Evolutionary conservation across 2,113 vertebrate genomes (phyloP), one percentile per base, ranked within the genome.

Genomic region (Paraplagusia blochii): DNA sequence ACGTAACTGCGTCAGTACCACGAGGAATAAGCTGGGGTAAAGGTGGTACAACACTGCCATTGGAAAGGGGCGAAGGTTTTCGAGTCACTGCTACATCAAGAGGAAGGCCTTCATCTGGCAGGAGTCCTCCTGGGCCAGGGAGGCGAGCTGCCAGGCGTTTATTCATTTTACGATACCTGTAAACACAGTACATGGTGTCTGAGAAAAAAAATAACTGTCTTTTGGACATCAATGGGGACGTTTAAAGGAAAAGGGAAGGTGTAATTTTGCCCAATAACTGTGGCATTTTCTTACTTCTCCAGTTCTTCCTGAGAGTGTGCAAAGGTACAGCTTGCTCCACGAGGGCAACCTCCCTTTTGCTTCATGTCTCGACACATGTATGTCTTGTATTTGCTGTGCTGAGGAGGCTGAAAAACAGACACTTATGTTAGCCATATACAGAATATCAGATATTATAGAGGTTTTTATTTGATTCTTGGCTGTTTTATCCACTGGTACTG

Each of bases 311-410:
- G 97, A 36, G 97, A 97, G 77, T 99, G 97, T 77, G 95, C 95
- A 58, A 99, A 98, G 51, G 96, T 98, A 74, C 97, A 99, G 91
- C 95, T 98, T 79, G 95, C 94, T 47, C 97, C 97, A 6, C 97
- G 92, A 52, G 97, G 97, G 82, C 96, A 99, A 34, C 96, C 96
- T 72, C 97, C 96, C 80, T 97, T 95, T 84, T 98, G 96, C 77
- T 98, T 98, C 95, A 99, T 97, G 83, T 99, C 97, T 47, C 97
- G 90, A 79, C 97, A 99, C 97, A 99, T 98, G 72, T 98, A 98
- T 0, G 96, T 99, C 87, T 99, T 99, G 71, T 99, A 99, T 76
- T 99, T 99, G 92, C 96, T 98, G 86, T 98, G 95, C 85, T 99
- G 97, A 54, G 95, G 94, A 74, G 95, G 95, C 95, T 99, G 76